Base-by-base conservation (phyloP, 2,888 invertebrate genomes). In the Aporophyla nigra region DNA sequence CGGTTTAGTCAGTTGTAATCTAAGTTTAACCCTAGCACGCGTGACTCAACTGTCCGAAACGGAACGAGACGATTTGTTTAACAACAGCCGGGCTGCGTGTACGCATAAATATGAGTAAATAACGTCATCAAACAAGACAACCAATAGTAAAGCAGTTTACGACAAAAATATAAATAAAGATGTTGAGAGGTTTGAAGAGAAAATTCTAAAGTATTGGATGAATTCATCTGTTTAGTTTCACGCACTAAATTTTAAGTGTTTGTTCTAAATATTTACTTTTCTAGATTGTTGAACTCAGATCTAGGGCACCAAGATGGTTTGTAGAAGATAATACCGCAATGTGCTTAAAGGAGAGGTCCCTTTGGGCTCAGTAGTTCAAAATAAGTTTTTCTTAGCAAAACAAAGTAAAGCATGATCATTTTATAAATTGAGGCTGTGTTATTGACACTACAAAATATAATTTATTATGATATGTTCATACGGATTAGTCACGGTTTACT, bases 1-100 rank as follows among this genome's bases (percentile, higher is more conserved):
- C 58, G 78, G 84, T 80, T 76, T 81, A 84, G 78, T 84, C 86
- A 90, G 90, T 86, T 87, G 77, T 84, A 85, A 79, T 90, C 91
- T 91, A 92, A 92, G 86, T 92, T 91, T 92, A 93, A 90, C 88
- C 85, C 86, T 90, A 89, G 88, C 88, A 86, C 86, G 80, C 76
- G 82, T 93, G 92, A 93, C 78, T 93, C 92, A 93, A 89, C 82
- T 72, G 74, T 80, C 87, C 86, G 71, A 90, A 89, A 80, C 81
- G 82, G 88, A 75, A 76, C 86, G 82, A 80, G 82, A 84, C 85
- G 85, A 89, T 88, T 90, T 88, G 87, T 91, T 90, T 89, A 87
- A 91, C 89, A 90, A 90, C 89, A 89, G 86, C 83, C 86, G 84
- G 77, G 67, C 75, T 79, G 85, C 76, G 87, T 85, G 86, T 80